A percentile compares a stretch with the other conserved stretches of the same genome.
Evolutionary conservation across 2,113 vertebrate genomes (phyloP).

Genomic region (Python bivittatus): DNA sequence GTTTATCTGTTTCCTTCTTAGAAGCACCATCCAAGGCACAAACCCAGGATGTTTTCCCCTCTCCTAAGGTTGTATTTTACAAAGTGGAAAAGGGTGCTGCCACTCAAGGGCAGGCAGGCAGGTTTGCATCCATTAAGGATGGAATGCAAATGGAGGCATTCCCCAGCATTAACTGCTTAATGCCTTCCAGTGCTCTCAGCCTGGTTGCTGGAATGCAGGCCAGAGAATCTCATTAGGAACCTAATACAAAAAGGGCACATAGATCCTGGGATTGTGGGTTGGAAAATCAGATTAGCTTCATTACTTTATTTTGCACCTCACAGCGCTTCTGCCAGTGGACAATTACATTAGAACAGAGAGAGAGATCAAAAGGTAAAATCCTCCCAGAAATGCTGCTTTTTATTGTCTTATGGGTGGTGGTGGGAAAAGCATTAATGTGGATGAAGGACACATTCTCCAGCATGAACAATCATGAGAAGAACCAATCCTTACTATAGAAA

Average conservation of each 20-base stretch:
- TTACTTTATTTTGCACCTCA: constrained; percentile 96
- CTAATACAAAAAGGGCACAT: constrained; percentile 98
- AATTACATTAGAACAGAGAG: constrained; percentile 94
- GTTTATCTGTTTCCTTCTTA: background rate
- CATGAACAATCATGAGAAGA: constrained; percentile 31
- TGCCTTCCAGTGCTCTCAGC: constrained; percentile 50
- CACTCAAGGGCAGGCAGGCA: constrained; percentile 86
- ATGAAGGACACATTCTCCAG: constrained; percentile 36
- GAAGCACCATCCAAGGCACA: background rate
- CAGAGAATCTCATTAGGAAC: constrained; percentile 93
- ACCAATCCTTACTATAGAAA: background rate
- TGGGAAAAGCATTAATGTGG: background rate
- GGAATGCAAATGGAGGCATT: constrained; percentile 90
- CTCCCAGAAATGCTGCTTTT: constrained; percentile 74
- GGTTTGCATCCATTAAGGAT: constrained; percentile 94
- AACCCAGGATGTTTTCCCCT: constrained; percentile 19
- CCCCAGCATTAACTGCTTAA: constrained; percentile 75
- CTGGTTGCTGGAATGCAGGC: constrained; percentile 82
- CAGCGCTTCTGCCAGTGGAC: constrained; percentile 92
- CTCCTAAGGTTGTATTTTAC: constrained; percentile 54
- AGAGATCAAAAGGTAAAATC: constrained; percentile 89
- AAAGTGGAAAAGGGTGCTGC: constrained; percentile 70
- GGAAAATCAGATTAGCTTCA: constrained; percentile 96
- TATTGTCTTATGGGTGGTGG: constrained; percentile 56
- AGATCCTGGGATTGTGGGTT: constrained; percentile 89